These are phyloP conservation scores for Melanostoma scalare DNA, from an alignment of 2,888 invertebrate genomes.

Conservation along the genomic window DNA sequence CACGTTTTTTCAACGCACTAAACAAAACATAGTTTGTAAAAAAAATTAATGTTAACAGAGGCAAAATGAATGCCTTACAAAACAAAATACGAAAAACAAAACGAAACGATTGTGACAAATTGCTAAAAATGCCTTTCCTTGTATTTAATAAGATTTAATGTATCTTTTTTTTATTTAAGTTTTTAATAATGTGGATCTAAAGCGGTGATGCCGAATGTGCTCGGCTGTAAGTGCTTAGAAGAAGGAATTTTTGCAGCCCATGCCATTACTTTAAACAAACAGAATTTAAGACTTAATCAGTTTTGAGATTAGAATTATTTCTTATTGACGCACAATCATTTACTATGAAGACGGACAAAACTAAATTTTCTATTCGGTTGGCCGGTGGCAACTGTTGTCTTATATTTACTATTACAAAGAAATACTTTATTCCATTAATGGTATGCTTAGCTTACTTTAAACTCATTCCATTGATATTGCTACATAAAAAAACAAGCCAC, in stretches of 20 bases:
- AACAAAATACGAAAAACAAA: conserved; percentile 35
- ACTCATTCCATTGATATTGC: conserved; percentile 21
- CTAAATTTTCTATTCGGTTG: background rate
- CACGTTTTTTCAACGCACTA: conserved; percentile 54
- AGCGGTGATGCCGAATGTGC: conserved; percentile 18
- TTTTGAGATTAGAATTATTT: conserved; percentile 34
- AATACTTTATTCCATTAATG: background rate
- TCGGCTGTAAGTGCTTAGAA: conserved; percentile 64
- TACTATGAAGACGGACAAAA: background rate
- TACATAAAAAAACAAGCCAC: too few species aligned
- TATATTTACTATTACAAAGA: background rate
- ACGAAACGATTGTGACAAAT: conserved; percentile 64
- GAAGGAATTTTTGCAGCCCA: conserved; percentile 61
- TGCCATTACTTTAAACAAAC: conserved; percentile 55
- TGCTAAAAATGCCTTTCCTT: conserved; percentile 61
- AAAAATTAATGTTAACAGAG: conserved; percentile 36
- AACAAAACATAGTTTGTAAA: conserved; percentile 60
- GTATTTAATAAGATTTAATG: conserved; percentile 51
- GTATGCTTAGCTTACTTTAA: background rate
- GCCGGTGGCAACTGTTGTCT: conserved; percentile 4
- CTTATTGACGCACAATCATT: conserved; percentile 10
- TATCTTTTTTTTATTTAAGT: conserved; percentile 32
- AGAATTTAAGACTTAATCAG: conserved; percentile 1
- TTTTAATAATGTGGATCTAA: conserved; percentile 44
- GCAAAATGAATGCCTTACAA: conserved; percentile 1